These are phyloP conservation scores for Eristalinus sepulchralis DNA, from an alignment of 2,888 invertebrate species.

Conservation along the genomic window DNA sequence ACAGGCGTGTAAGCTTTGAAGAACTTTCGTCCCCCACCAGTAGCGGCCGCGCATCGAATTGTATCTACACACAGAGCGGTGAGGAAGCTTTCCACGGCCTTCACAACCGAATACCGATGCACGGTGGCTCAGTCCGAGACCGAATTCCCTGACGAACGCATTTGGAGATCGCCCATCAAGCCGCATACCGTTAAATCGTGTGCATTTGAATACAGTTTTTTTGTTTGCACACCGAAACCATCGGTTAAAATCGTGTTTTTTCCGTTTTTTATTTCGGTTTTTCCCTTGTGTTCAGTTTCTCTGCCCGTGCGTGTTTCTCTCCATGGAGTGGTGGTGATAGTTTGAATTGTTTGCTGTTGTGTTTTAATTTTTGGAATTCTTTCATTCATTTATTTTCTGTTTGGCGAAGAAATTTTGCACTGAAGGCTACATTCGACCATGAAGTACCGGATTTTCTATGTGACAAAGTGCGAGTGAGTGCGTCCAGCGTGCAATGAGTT, in stretches of 20 bases:
- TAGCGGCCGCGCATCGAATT: conserved; percentile 25
- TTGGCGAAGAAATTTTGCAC: too few species aligned
- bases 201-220: conserved; percentile 6
- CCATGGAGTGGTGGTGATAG: conserved; percentile 56
- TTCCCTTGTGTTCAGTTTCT: neutral
- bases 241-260: conserved; percentile 3
- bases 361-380: conserved; percentile 10
- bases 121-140: conserved; percentile 76
- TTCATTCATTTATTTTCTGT: too few species aligned
- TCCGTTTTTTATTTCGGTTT: conserved; percentile 1
- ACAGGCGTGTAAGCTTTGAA: neutral
- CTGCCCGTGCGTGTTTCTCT: neutral
- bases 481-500: neutral
- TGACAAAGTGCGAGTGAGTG: neutral
- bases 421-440: neutral
- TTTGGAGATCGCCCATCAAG: conserved; percentile 72
- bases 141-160: conserved; percentile 79
- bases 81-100: conserved; percentile 49
- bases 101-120: conserved; percentile 56
- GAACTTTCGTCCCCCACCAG: conserved; percentile 26
- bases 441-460: conserved; percentile 3
- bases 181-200: neutral
- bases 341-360: neutral
- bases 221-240: neutral
- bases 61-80: conserved; percentile 51